phyloP scores from a whole-genome alignment of 2,113 vertebrate species.

The Callopanchax toddi region DNA sequence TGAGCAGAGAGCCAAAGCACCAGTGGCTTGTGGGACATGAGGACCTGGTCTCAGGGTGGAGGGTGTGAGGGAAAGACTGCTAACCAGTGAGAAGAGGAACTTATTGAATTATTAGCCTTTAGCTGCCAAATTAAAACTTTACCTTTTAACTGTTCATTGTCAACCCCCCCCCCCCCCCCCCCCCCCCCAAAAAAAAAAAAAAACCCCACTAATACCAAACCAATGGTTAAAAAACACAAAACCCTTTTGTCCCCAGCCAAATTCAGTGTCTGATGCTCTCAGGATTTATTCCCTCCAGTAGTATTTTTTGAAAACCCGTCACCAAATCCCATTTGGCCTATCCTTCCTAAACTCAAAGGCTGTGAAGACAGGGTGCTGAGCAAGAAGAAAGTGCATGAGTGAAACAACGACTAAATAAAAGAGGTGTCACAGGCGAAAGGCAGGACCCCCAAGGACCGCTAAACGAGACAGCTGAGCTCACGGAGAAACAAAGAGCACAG shows the following conservation, averaged over 20 bases:
- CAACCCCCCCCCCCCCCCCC: no score
- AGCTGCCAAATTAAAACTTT: not conserved
- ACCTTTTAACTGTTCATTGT: no score
- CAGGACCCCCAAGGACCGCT: slow-evolving; percentile 80
- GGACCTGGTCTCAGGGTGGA: slow-evolving; percentile 10
- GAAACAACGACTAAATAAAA: slow-evolving; percentile 58
- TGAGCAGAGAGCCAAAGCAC: slow-evolving; percentile 58
- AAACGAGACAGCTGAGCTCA: slow-evolving; percentile 75
- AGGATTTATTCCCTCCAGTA: slow-evolving; percentile 6
- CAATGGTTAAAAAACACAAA: no score
- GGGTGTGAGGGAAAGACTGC: slow-evolving; percentile 13
- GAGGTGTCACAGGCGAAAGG: slow-evolving; percentile 58
- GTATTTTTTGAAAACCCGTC: slow-evolving; percentile 11
- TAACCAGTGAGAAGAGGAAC: not conserved
- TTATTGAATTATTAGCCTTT: not conserved
- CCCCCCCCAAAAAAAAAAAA: no score
- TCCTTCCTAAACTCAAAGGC: slow-evolving; percentile 20
- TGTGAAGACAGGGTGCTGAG: slow-evolving; percentile 56
- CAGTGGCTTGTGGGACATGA: slow-evolving; percentile 74
- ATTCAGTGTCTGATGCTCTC: slow-evolving; percentile 23
- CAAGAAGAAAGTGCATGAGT: slow-evolving; percentile 64
- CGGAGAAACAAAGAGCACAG: slow-evolving; percentile 63
- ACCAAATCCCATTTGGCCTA: slow-evolving; percentile 6
- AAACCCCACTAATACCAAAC: no score
- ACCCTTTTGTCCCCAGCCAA: slow-evolving; percentile 40